Evolutionary conservation across 2,797 vertebrate species (phyloP).

Genomic region (Pelochelys cantorii): DNA sequence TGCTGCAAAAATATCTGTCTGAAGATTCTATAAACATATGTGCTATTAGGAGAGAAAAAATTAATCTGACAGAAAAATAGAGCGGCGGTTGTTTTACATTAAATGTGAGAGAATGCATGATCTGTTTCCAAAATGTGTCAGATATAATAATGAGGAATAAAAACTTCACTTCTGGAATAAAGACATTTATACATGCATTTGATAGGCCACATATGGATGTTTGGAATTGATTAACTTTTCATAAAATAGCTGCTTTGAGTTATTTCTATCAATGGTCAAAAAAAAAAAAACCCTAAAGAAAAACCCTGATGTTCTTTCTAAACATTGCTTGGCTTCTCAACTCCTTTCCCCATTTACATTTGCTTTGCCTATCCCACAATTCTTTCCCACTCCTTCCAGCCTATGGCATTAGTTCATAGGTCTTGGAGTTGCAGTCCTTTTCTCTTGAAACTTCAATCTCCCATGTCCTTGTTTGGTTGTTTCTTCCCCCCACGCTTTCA

Average conservation of each 20-base stretch:
- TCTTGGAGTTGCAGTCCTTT: neutral
- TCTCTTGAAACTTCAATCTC: neutral
- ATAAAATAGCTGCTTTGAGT: constrained; percentile 49
- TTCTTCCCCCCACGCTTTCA: neutral
- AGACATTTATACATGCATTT: constrained; percentile 30
- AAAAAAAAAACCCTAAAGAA: no score
- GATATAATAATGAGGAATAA: constrained; percentile 55
- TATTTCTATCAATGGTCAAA: constrained; percentile 42
- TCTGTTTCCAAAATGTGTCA: constrained; percentile 72
- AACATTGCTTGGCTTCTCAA: neutral
- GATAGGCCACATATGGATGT: constrained; percentile 57
- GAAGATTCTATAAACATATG: constrained; percentile 79
- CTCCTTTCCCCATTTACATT: neutral
- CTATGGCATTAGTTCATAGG: neutral
- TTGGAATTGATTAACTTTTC: constrained; percentile 66
- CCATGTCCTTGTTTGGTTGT: neutral
- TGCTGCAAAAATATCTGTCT: constrained; percentile 85
- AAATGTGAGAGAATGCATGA: constrained; percentile 54
- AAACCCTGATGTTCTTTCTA: neutral
- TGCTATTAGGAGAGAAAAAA: constrained; percentile 73
- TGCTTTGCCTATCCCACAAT: neutral
- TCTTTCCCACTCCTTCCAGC: neutral
- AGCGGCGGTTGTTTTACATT: constrained; percentile 81
- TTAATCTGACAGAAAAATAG: constrained; percentile 81
- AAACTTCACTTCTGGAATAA: constrained; percentile 55